phyloP scores from a whole-genome alignment of 1,140 invertebrate species.

The Drosophila kikkawai region DNA sequence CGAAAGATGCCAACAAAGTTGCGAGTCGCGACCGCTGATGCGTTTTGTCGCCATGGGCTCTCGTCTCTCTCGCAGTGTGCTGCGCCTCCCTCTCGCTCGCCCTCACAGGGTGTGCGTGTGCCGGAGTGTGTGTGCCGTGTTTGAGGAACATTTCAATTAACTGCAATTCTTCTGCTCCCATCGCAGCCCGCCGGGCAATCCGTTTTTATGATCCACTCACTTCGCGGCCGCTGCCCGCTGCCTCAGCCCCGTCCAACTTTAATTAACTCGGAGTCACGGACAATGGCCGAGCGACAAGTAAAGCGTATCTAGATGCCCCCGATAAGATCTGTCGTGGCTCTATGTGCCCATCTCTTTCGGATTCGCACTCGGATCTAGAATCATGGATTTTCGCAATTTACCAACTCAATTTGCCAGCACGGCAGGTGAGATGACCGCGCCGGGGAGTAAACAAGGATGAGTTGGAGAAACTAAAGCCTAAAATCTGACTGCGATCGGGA shows the following conservation, averaged over 20 bases:
- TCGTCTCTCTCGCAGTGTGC: constrained; percentile 11
- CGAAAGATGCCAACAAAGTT: constrained; percentile 51
- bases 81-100: constrained; percentile 13
- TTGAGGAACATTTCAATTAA: constrained; percentile 84
- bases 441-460: background rate
- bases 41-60: constrained; percentile 69
- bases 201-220: constrained; percentile 74
- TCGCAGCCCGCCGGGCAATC: constrained; percentile 59
- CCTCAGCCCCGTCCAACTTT: constrained; percentile 60
- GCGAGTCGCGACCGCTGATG: constrained; percentile 35
- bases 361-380: constrained; percentile 5
- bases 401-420: constrained; percentile 58
- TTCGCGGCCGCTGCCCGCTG: constrained; percentile 23
- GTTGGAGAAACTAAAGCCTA: background rate
- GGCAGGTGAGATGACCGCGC: constrained; percentile 67
- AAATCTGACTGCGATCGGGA: background rate
- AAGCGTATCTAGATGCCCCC: constrained; percentile 74
- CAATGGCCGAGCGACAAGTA: constrained; percentile 70
- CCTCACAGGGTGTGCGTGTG: constrained; percentile 13
- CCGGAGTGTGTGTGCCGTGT: constrained; percentile 24
- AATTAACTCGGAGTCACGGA: constrained; percentile 75
- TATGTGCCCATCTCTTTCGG: constrained; percentile 20
- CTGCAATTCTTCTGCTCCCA: constrained; percentile 77
- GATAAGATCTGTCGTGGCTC: constrained; percentile 70
- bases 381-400: constrained; percentile 36